Evolutionary conservation across 92 coral and sea anemone genomes (phyloP).

Genomic region (Galaxea fascicularis): DNA sequence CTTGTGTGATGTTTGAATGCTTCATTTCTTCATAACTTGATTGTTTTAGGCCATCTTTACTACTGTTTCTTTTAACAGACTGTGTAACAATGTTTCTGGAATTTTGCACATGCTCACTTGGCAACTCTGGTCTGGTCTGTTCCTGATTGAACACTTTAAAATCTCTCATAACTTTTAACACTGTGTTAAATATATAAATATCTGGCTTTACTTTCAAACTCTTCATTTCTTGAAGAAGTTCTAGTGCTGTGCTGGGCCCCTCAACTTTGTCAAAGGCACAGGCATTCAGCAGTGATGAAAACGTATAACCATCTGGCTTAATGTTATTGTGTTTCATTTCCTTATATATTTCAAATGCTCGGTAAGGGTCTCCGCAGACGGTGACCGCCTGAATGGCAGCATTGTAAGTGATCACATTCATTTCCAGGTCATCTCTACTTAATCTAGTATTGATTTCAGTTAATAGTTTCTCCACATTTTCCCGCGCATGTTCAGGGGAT

Average conservation of each 20-base stretch:
- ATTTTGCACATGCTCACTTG: background rate
- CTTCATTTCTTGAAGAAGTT: conserved; percentile 82
- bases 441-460: conserved; percentile 58
- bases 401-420: conserved; percentile 79
- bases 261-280: conserved; percentile 64
- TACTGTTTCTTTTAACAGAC: background rate
- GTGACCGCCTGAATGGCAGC: conserved; percentile 87
- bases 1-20: background rate
- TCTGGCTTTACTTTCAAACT: conserved; percentile 69
- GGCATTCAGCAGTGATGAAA: conserved; percentile 73
- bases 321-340: conserved; percentile 53
- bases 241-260: conserved; percentile 62
- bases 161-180: conserved; percentile 77
- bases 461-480: conserved; percentile 63
- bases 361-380: conserved; percentile 58
- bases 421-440: conserved; percentile 51
- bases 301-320: conserved; percentile 69
- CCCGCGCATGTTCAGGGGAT: conserved; percentile 44
- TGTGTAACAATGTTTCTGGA: background rate
- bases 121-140: background rate
- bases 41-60: background rate
- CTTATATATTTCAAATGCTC: conserved; percentile 72
- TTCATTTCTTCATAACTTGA: background rate
- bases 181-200: conserved; percentile 75
- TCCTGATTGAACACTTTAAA: conserved; percentile 25